Base-by-base conservation (phyloP, 2,113 vertebrate genomes). In the Grallaria varia region DNA sequence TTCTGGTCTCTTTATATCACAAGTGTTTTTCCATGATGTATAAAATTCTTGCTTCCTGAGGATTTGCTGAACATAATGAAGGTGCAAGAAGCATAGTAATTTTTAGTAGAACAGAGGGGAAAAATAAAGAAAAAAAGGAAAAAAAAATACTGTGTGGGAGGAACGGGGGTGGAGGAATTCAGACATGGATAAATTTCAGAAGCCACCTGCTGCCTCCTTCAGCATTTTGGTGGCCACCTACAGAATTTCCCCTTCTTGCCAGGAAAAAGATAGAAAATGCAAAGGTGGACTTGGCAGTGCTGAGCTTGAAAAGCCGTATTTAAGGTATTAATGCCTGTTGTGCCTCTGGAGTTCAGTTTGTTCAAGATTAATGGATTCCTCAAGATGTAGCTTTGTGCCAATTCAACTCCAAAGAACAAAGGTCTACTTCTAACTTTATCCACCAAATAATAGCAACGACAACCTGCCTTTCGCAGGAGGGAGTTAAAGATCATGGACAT, bases 281-380 rank as follows among this genome's bases (percentile, higher is more conserved):
- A 71, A 94, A 87, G 47, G 67, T 86, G 49, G 82, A 93, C 42
- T 95, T 81, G 21, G 63, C 82, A 93, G 42, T 6, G 4, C n/a
- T 79, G 58, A 89, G 66, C 53, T 35, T 74, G 73, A 59, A 96
- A 95, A 84, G 62, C 39, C 58, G 25, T 89, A 96, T 90, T 96
- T 96, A 96, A 96, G 42, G 63, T 89, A 94, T 94, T 94, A 94
- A 91, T 89, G 77, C 87, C 80, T 95, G 86, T 76, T 82, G 83
- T 95, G 95, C 73, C 66, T 66, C 24, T 5, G 49, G 86, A 90
- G 83, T 84, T 93, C 86, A 79, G 75, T 82, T 93, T 76, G 58
- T n/a, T 81, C 4, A 16, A 89, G 92, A 94, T 75, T 89, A 94
- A 96, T 75, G 52, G 68, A 89, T 87, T 96, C 73, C 76, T 89